A percentile compares a stretch with the other conserved stretches of the same genome.
Conservation (phyloP, 1,140 invertebrate genomes). For the Drosophila insularis region DNA sequence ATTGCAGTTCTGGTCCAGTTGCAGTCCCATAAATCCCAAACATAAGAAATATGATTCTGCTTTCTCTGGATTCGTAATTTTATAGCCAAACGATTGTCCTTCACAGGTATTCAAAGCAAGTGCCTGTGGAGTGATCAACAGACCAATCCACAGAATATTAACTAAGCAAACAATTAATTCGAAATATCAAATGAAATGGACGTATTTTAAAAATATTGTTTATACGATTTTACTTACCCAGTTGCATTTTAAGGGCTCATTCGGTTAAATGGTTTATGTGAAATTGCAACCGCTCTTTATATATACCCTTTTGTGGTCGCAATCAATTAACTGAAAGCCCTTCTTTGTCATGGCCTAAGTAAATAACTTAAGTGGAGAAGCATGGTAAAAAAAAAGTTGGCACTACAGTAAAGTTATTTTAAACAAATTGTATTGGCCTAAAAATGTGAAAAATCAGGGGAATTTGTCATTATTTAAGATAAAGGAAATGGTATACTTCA, state of each 20-base stretch:
- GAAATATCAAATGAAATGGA: not conserved
- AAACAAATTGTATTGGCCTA: constrained; percentile 26
- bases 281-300: constrained; percentile 41
- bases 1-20: constrained; percentile 34
- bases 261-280: constrained; percentile 27
- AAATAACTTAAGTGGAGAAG: constrained; percentile 7
- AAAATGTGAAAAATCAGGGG: not conserved
- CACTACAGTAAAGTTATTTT: constrained; percentile 18
- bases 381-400: not conserved
- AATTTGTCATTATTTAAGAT: constrained; percentile 5
- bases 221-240: constrained; percentile 45
- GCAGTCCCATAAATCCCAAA: constrained; percentile 45
- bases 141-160: constrained; percentile 57
- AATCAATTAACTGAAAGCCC: constrained; percentile 43
- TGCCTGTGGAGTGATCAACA: constrained; percentile 53
- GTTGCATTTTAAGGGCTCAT: constrained; percentile 55
- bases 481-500: not conserved
- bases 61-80: constrained; percentile 40
- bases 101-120: constrained; percentile 47
- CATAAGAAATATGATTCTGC: constrained; percentile 54
- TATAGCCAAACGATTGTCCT: constrained; percentile 58
- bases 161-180: constrained; percentile 17
- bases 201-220: not conserved
- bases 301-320: constrained; percentile 7
- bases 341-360: constrained; percentile 24